Evolutionary conservation across 1,140 invertebrate species (phyloP).

Genomic region (Nasonia vitripennis): DNA sequence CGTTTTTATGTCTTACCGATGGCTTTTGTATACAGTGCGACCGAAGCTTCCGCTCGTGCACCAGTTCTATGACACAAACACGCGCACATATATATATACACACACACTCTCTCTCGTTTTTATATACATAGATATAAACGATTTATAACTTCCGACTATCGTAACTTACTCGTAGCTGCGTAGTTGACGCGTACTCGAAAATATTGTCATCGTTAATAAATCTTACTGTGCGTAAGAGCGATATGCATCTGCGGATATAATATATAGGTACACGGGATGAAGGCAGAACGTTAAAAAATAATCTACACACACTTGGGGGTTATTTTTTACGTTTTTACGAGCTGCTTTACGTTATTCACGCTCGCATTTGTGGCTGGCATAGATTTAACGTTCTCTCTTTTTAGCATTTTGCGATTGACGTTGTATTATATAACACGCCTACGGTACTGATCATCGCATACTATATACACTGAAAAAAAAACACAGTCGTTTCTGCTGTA

Average conservation of each 20-base stretch:
- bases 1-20: slow-evolving; percentile 4
- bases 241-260: neutral
- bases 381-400: too few relatives aligned
- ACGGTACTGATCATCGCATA: neutral
- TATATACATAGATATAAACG: slow-evolving; percentile 23
- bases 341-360: too few relatives aligned
- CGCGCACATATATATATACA: too few relatives aligned
- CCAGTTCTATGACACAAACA: neutral
- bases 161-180: slow-evolving; percentile 28
- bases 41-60: neutral
- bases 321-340: too few relatives aligned
- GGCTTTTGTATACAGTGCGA: neutral
- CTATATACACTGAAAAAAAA: too few relatives aligned
- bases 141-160: slow-evolving; percentile 32
- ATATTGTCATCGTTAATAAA: slow-evolving; percentile 21
- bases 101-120: neutral
- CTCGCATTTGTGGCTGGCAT: too few relatives aligned
- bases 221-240: neutral
- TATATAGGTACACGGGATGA: neutral
- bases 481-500: too few relatives aligned
- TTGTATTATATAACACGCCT: neutral
- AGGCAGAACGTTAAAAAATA: neutral
- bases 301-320: neutral
- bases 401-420: neutral
- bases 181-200: slow-evolving; percentile 28